phyloP scores from a whole-genome alignment of 2,888 invertebrate species.

The Anoplius nigerrimus region DNA sequence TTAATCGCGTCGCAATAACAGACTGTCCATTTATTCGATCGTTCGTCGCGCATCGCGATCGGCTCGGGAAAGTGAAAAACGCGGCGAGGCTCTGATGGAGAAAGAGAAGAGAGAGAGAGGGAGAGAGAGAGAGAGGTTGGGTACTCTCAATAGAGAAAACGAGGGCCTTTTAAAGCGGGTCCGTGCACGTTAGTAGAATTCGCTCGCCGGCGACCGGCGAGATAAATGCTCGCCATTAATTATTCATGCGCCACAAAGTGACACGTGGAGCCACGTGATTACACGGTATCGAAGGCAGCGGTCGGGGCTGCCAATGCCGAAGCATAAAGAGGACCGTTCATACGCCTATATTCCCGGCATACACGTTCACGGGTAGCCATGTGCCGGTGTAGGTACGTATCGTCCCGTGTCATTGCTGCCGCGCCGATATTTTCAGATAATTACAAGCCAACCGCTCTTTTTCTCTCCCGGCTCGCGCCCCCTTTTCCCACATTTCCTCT shows the following conservation, averaged over 20 bases:
- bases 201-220: too few species aligned
- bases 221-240: constrained; percentile 43
- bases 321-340: too few species aligned
- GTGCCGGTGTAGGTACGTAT: not conserved
- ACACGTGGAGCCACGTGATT: constrained; percentile 35
- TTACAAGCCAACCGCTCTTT: too few species aligned
- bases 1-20: too few species aligned
- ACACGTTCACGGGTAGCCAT: constrained; percentile 2
- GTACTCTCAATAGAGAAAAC: constrained; percentile 43
- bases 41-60: not conserved
- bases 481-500: not conserved
- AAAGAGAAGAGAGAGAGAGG: not conserved
- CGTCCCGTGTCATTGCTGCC: too few species aligned
- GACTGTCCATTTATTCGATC: too few species aligned
- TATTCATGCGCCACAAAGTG: constrained; percentile 37
- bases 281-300: not conserved
- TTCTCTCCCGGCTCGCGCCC: constrained; percentile 16
- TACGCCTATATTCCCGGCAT: too few species aligned
- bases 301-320: too few species aligned
- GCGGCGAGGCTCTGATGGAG: constrained; percentile 51
- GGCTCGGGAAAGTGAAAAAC: constrained; percentile 27
- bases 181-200: too few species aligned
- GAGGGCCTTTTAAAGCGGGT: constrained; percentile 10
- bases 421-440: too few species aligned
- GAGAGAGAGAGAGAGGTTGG: constrained; percentile 13